Percentiles rank a stretch among this genome's conserved stretches.
phyloP scores from a whole-genome alignment of 2,113 vertebrate genomes.

The Pelodiscus sinensis region DNA sequence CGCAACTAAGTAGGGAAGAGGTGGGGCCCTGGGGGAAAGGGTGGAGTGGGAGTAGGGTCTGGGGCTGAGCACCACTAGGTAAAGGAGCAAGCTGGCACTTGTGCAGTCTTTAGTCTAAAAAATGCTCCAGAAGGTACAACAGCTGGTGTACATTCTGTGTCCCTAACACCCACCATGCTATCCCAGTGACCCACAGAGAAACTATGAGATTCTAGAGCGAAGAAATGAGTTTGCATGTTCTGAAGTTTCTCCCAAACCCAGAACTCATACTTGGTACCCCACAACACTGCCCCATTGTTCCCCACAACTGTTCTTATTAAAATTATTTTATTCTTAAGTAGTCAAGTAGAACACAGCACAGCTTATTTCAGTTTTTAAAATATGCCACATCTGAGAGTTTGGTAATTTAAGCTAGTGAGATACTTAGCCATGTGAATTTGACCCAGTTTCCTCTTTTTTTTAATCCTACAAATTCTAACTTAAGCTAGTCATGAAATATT shows the following conservation, averaged over 20 bases:
- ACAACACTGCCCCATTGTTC: background rate
- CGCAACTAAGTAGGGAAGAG: no score
- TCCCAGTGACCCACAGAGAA: background rate
- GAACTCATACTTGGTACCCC: background rate
- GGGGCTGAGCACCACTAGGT: no score
- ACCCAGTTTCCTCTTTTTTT: slow-evolving; percentile 66
- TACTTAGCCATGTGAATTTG: slow-evolving; percentile 40
- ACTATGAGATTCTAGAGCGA: background rate
- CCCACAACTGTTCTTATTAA: background rate
- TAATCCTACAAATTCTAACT: slow-evolving; percentile 66
- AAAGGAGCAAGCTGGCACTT: background rate
- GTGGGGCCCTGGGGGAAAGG: no score
- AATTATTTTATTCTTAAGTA: background rate
- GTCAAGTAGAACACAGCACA: background rate
- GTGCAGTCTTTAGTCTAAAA: background rate
- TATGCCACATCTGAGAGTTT: slow-evolving; percentile 12
- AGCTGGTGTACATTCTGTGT: background rate
- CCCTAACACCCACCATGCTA: background rate
- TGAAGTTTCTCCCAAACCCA: background rate
- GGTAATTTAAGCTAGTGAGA: slow-evolving; percentile 46
- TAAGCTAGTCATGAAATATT: slow-evolving; percentile 71
- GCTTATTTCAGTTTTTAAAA: slow-evolving; percentile 41
- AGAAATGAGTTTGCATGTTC: background rate
- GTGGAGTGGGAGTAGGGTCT: no score
- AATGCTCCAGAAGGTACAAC: background rate